phyloP scores from a whole-genome alignment of 2,113 vertebrate genomes.

The Gymnarchus niloticus region DNA sequence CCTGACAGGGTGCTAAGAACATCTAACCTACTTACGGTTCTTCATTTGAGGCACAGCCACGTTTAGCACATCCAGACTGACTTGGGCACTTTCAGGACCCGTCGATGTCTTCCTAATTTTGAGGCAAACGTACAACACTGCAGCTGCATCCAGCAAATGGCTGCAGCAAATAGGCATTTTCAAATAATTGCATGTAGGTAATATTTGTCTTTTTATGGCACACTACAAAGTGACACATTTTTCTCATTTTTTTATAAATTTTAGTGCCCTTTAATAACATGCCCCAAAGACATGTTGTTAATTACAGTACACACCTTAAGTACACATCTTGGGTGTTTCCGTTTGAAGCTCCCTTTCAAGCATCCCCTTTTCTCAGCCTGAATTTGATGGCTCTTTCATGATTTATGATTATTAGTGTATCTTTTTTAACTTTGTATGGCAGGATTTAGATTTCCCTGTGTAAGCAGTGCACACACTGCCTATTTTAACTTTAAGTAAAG shows the following conservation, averaged over 20 bases:
- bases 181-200: neutral
- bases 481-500: neutral
- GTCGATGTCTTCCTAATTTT: neutral
- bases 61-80: neutral
- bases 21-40: neutral
- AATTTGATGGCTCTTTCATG: neutral
- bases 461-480: neutral
- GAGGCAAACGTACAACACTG: neutral
- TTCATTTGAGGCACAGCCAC: no score
- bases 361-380: neutral
- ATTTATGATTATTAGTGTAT: neutral
- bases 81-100: neutral
- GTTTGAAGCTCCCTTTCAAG: neutral
- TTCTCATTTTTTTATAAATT: neutral
- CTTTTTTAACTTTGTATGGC: neutral
- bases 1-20: neutral
- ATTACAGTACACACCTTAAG: slow-evolving; percentile 17
- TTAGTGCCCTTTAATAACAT: slow-evolving; percentile 12
- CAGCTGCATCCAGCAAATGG: neutral
- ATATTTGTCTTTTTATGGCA: slow-evolving; percentile 16
- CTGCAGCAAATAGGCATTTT: neutral
- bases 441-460: neutral
- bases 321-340: slow-evolving; percentile 10
- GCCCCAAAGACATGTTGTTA: slow-evolving; percentile 17
- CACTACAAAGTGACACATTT: slow-evolving; percentile 17